Base-by-base conservation (phyloP, 2,113 vertebrate genomes). In the Stictonetta naevosa region DNA sequence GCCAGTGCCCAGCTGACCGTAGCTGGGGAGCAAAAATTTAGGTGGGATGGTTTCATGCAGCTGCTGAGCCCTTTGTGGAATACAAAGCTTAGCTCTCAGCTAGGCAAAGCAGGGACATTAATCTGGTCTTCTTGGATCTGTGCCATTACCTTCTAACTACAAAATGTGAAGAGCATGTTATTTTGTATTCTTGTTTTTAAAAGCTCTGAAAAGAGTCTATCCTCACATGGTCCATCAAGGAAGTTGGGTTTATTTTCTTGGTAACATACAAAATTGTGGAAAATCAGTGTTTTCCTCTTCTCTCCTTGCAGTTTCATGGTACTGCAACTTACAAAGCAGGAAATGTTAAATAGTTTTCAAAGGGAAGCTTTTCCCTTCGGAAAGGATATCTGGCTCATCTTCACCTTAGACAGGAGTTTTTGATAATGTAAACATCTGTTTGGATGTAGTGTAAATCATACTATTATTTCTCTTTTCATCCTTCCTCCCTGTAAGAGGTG, bases 91-190 rank as follows among this genome's bases (percentile, higher is more conserved):
- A 55, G 46, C 34, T 68, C 46, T 40, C 13, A 33, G 7, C 14
- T 36, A 25, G 28, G 50, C 33, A 79, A 75, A 85, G 33, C 3
- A 71, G 66, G 33, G 34, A 60, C 13, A 13, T 0, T 0, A 40
- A 23, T 58, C 1, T 0, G 0, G n/a, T 48, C 48, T 73, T 29
- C 23, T n/a, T 44, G 25, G 13, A 56, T 77, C 21, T 77, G 3
- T 66, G 79, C 15, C 13, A 8, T 74, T 93, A 29, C 21, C 20
- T 53, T 67, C 6, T 5, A 69, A 21, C 44, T 46, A 3, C 16
- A 40, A 2, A 7, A 5, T 36, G 12, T 50, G 44, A 69, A 50
- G 60, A 64, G 16, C 33, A 40, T 55, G 18, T 31, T 64, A 10
- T 33, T 87, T 69, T 78, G 19, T 88, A 29, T 23, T 56, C 56